Percentiles rank a stretch among this genome's conserved stretches.
phyloP scores from a whole-genome alignment of 35 echinoderm and acorn worm species.

The Acanthaster planci region DNA sequence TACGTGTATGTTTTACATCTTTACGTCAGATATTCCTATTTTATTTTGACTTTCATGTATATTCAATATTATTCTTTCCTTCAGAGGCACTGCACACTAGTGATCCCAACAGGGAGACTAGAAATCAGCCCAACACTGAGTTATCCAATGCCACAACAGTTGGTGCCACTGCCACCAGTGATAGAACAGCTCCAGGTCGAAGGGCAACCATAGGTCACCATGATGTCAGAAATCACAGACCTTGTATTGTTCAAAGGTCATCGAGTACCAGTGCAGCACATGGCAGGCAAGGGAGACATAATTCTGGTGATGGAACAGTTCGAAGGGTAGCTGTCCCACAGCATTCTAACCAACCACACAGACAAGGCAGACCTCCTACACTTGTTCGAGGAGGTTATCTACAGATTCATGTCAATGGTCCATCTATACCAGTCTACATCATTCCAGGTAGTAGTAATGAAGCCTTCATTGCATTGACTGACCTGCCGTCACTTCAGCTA shows the following conservation, averaged over 20 bases:
- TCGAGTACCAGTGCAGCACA: slow-evolving; percentile 47
- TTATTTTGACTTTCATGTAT: no score
- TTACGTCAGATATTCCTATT: no score
- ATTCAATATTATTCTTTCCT: no score
- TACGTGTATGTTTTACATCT: no score
- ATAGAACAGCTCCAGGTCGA: not conserved
- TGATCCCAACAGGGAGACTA: not conserved
- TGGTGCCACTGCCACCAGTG: not conserved
- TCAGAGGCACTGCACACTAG: not conserved
- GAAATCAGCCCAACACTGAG: slow-evolving; percentile 1
- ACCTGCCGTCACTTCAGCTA: slow-evolving; percentile 82
- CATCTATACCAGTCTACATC: slow-evolving; percentile 85
- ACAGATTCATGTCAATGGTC: slow-evolving; percentile 82
- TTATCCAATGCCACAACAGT: not conserved
- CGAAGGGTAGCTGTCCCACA: not conserved
- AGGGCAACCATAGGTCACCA: slow-evolving; percentile 28
- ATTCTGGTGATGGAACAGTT: slow-evolving; percentile 24
- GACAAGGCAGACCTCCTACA: slow-evolving; percentile 45
- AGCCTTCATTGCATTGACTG: slow-evolving; percentile 82
- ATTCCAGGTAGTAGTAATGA: slow-evolving; percentile 75
- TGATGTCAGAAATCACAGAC: slow-evolving; percentile 1
- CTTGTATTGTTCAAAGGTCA: slow-evolving; percentile 56
- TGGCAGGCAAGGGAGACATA: slow-evolving; percentile 39
- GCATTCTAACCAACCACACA: not conserved
- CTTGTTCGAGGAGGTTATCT: slow-evolving; percentile 81